Evolutionary conservation across 2,113 vertebrate genomes (phyloP).

Genomic region (Heterochromis multidens): DNA sequence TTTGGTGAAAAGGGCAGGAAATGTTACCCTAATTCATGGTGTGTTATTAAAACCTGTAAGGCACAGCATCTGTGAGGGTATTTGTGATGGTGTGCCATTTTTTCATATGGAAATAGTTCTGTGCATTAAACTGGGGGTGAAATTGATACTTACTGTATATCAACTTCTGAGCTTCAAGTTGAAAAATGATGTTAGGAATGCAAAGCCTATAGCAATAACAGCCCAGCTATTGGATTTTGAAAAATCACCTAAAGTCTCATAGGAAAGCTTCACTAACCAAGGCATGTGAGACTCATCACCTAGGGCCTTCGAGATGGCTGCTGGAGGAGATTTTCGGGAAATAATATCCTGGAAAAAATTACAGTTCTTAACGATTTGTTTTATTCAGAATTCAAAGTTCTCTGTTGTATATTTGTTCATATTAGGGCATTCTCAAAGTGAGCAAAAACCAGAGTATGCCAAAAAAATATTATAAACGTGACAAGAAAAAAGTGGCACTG

Average conservation of each 20-base stretch:
- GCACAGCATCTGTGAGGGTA: background rate
- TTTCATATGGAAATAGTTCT: background rate
- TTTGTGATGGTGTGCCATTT: slow-evolving; percentile 1
- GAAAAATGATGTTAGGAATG: slow-evolving; percentile 31
- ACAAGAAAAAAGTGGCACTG: background rate
- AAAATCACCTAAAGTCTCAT: slow-evolving; percentile 12
- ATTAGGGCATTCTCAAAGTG: slow-evolving; percentile 1
- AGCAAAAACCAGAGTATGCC: slow-evolving; percentile 3
- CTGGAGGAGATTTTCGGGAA: slow-evolving; percentile 36
- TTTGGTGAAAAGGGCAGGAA: background rate
- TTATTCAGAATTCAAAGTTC: slow-evolving; percentile 38
- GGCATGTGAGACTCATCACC: slow-evolving; percentile 41
- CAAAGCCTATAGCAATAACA: slow-evolving; percentile 24
- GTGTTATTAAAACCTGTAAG: background rate
- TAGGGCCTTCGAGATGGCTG: slow-evolving; percentile 6
- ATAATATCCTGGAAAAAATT: slow-evolving; percentile 45
- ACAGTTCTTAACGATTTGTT: slow-evolving; percentile 44
- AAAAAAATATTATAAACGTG: background rate
- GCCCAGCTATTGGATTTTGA: slow-evolving; percentile 28
- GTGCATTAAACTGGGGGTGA: slow-evolving; percentile 5
- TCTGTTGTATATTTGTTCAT: background rate
- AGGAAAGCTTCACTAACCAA: background rate
- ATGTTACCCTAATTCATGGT: background rate
- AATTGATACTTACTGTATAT: slow-evolving; percentile 16
- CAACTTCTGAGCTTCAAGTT: slow-evolving; percentile 3